Base-by-base conservation (phyloP, 2,797 vertebrate genomes). In the Leuciscus waleckii region DNA sequence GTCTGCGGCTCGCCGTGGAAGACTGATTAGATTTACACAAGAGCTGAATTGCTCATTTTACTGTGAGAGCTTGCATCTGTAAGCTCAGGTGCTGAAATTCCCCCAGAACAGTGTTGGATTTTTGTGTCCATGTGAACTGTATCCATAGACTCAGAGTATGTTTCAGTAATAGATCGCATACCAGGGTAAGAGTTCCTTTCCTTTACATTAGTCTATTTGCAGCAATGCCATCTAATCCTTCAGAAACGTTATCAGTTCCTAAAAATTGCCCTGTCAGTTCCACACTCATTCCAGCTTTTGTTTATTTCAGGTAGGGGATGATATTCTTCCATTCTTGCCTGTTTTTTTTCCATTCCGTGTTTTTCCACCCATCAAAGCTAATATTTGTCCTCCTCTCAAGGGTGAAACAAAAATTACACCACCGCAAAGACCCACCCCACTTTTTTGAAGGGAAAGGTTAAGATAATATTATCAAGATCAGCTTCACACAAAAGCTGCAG, bases 1-100 rank as follows among this genome's bases (percentile, higher is more conserved):
- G 95, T 97, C 96, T 96, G 96, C 95, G 88, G 93, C 97, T 95
- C 94, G 95, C 93, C 89, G 91, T 89, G 84, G 71, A 91, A 85
- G 91, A 90, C 92, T 97, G 97, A 97, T 97, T 97, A 96, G 96
- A 97, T 97, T 98, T 95, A 95, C 97, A 98, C 95, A 95, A 98
- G 94, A 94, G 89, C 74, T 74, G 93, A 94, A 94, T 94, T 90
- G 93, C 88, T 16, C 91, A 92, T 95, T 95, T 96, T 94, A 96
- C 95, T 95, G 92, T 90, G 90, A 93, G 90, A 92, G 93, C 93
- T 92, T 95, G 95, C 97, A 98, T 97, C 97, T 98, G 97, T 93
- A 92, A 84, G 91, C 95, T 97, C 96, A 98, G 97, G 97, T 98
- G 97, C 95, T 96, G 95, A 93, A 96, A 94, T 92, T 86, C 90